These are phyloP conservation scores for Microtus pennsylvanicus DNA, from an alignment of 2,113 vertebrate genomes.

Conservation along the genomic window DNA sequence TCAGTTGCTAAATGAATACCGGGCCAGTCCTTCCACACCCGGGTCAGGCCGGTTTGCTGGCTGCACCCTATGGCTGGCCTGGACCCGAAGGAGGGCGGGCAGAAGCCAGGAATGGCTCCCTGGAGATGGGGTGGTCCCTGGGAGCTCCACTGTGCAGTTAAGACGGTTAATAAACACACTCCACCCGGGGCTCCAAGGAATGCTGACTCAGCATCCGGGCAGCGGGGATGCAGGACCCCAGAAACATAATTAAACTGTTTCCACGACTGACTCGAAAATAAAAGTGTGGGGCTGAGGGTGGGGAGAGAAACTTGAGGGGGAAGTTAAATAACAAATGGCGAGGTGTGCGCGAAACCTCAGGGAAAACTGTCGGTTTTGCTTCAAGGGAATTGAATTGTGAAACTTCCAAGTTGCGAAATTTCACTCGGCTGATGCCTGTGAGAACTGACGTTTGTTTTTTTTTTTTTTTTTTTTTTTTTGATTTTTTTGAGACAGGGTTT, in stretches of 20 bases:
- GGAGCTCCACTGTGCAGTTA: background rate
- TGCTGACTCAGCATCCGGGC: background rate
- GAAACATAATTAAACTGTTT: conserved; percentile 66
- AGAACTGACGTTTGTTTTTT: conserved; percentile 69
- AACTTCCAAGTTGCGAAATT: conserved; percentile 74
- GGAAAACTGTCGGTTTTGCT: conserved; percentile 74
- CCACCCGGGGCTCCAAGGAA: background rate
- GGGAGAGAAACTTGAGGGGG: conserved; percentile 71
- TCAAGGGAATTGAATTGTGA: conserved; percentile 73
- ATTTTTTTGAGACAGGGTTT: no score
- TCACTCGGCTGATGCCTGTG: conserved; percentile 60
- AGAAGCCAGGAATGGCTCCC: conserved; percentile 64
- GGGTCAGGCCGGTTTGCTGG: background rate
- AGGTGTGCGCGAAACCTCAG: conserved; percentile 75
- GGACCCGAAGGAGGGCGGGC: conserved; percentile 70
- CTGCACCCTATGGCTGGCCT: background rate
- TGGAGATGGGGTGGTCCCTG: conserved; percentile 21
- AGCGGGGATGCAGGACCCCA: background rate
- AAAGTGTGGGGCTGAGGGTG: background rate
- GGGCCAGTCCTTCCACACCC: background rate
- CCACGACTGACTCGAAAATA: conserved; percentile 58
- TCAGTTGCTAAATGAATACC: background rate
- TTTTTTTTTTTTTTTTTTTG: no score
- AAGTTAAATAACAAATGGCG: conserved; percentile 60
- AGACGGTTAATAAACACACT: background rate